Conservation (phyloP, 2,797 vertebrate genomes). For the Bradypodion pumilum region DNA sequence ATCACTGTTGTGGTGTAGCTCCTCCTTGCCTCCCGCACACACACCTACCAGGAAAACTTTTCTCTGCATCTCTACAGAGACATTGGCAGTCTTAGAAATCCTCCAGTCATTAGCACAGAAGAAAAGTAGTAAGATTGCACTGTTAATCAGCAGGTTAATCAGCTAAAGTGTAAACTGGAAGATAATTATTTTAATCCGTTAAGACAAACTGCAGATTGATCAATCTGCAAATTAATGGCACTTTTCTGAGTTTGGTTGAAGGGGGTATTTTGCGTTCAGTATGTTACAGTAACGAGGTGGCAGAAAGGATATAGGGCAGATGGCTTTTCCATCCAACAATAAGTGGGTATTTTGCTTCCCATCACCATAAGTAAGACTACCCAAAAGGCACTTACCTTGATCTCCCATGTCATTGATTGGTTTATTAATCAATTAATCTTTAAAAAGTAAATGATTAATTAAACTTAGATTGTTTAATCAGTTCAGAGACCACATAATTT, state of each 20-base stretch:
- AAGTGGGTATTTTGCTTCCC: background rate
- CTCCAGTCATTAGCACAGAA: background rate
- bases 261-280: background rate
- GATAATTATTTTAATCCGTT: background rate
- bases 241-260: background rate
- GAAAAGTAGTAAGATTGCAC: background rate
- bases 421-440: constrained; percentile 6
- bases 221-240: background rate
- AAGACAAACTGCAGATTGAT: background rate
- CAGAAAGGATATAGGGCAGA: background rate
- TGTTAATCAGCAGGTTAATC: too few relatives aligned
- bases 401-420: background rate
- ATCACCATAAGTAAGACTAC: background rate
- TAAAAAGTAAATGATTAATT: background rate
- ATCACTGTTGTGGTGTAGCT: too few relatives aligned
- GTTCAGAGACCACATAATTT: background rate
- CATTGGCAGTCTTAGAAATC: background rate
- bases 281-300: background rate
- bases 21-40: too few relatives aligned
- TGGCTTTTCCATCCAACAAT: background rate
- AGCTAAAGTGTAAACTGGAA: too few relatives aligned
- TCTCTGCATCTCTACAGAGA: background rate
- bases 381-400: background rate
- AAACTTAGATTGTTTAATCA: constrained; percentile 14
- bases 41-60: too few relatives aligned